phyloP scores from a whole-genome alignment of 2,113 vertebrate genomes.

The Phyllopteryx taeniolatus region DNA sequence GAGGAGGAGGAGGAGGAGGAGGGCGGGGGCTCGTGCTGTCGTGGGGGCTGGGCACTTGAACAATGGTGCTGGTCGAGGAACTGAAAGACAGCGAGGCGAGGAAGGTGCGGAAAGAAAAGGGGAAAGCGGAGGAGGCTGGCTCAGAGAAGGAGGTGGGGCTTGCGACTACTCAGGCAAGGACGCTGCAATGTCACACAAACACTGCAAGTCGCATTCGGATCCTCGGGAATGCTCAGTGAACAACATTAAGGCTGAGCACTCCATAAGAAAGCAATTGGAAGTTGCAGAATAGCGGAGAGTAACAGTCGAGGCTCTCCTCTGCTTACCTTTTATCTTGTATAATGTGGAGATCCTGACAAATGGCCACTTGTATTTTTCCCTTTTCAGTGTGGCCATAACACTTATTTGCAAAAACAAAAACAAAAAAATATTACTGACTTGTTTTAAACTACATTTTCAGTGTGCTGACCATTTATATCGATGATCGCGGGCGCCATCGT shows the following conservation, averaged over 20 bases:
- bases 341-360: no score
- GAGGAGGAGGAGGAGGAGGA: slow-evolving; percentile 31
- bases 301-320: background rate
- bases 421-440: no score
- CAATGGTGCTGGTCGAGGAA: slow-evolving; percentile 77
- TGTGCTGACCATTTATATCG: no score
- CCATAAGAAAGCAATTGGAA: slow-evolving; percentile 14
- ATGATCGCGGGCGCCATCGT: no score
- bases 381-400: no score
- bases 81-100: slow-evolving; percentile 68
- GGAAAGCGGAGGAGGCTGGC: slow-evolving; percentile 8
- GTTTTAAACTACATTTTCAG: no score
- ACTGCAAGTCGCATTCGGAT: slow-evolving; percentile 1
- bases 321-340: background rate
- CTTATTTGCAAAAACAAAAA: no score
- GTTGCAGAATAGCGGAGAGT: slow-evolving; percentile 4
- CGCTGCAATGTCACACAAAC: slow-evolving; percentile 53
- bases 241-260: background rate
- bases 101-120: slow-evolving; percentile 58
- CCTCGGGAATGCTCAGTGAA: background rate
- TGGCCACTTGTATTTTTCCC: background rate
- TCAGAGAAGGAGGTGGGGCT: background rate
- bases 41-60: slow-evolving; percentile 73
- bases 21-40: slow-evolving; percentile 49
- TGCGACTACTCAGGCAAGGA: slow-evolving; percentile 45